Base-by-base conservation (phyloP, 2,113 vertebrate genomes). In the Garra rufa region DNA sequence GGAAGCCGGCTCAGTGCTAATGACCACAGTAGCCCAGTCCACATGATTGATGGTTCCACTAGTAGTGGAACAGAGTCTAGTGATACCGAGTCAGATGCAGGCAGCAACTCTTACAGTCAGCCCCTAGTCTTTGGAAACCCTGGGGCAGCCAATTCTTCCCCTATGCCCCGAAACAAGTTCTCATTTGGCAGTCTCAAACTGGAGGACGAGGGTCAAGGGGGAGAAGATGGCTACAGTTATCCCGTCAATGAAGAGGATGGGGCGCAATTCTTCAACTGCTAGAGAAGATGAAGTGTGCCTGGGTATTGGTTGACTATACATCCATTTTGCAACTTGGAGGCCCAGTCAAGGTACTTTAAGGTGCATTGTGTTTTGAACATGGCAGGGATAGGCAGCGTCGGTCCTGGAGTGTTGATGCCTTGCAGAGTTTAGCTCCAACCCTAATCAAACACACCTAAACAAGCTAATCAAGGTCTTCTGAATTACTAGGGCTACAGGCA, bases 1-100 rank as follows among this genome's bases (percentile, higher is more conserved):
- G 90, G 88, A n/a, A 83, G 90, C 2, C 89, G 90, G 5, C 90
- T 91, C 2, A 67, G 83, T 0, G 81, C 76, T 55, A 89, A 80
- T 63, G 96, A 95, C 34, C 89, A 57, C 75, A 81, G 88, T 76
- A 93, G 78, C 26, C 78, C 93, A 0, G 87, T 97, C 44, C 96
- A 96, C 4, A 92, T 96, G 93, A 94, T 93, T 0, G 96, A 98
- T 85, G 94, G 93, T 81, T 95, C 93, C 59, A 95, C 93, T 46
- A 97, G 96, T 87, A 98, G 97, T 4, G 97, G 95, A 3, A 95
- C 96, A 0, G 97, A 98, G 86, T 97, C 97, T 15, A 97, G 96
- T 0, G 97, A 99, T 91, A 98, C 97, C 0, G 97, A 96, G 0
- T 82, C 97, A 96, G 89, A 92, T 95, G 0, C 96, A 97, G 71